A percentile compares a stretch with the other conserved stretches of the same genome.
phyloP scores from a whole-genome alignment of 2,888 invertebrate species.

The Diachrysia chrysitis region DNA sequence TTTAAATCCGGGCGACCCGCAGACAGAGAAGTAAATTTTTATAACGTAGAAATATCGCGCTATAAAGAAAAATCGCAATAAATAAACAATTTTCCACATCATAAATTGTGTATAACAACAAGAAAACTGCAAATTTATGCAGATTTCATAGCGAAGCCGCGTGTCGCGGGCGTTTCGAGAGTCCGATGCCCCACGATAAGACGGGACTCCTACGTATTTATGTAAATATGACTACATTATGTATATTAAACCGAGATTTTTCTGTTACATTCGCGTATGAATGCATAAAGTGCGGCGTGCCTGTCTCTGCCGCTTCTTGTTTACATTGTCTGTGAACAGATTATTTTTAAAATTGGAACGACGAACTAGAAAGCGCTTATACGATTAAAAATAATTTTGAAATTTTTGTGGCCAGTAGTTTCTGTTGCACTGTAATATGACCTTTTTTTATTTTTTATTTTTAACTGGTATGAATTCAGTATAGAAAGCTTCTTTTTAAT shows the following conservation, averaged over 20 bases:
- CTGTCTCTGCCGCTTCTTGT: constrained; percentile 43
- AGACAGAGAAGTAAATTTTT: constrained; percentile 44
- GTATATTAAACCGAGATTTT: constrained; percentile 72
- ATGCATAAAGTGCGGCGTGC: constrained; percentile 48
- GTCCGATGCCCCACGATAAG: constrained; percentile 69
- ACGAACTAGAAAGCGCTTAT: constrained; percentile 29
- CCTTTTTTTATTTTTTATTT: too few species aligned
- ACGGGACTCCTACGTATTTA: constrained; percentile 70
- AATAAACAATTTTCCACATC: constrained; percentile 83
- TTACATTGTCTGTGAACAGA: constrained; percentile 37
- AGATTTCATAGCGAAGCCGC: constrained; percentile 78
- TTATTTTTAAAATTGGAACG: constrained; percentile 38
- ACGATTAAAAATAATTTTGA: constrained; percentile 38
- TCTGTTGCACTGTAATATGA: not conserved
- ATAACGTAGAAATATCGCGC: constrained; percentile 51
- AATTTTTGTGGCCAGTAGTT: constrained; percentile 6
- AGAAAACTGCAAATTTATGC: constrained; percentile 86
- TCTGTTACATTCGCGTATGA: constrained; percentile 64
- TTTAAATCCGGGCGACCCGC: constrained; percentile 36
- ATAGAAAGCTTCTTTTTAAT: not conserved
- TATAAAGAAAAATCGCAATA: constrained; percentile 73
- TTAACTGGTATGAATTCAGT: not conserved
- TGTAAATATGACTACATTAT: constrained; percentile 73
- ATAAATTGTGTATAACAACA: constrained; percentile 81
- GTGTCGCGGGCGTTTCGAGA: constrained; percentile 69